Percentiles rank a stretch among this genome's conserved stretches.
Evolutionary conservation across 2,888 invertebrate genomes (phyloP).

Genomic region (Lepidochitona cinerea): DNA sequence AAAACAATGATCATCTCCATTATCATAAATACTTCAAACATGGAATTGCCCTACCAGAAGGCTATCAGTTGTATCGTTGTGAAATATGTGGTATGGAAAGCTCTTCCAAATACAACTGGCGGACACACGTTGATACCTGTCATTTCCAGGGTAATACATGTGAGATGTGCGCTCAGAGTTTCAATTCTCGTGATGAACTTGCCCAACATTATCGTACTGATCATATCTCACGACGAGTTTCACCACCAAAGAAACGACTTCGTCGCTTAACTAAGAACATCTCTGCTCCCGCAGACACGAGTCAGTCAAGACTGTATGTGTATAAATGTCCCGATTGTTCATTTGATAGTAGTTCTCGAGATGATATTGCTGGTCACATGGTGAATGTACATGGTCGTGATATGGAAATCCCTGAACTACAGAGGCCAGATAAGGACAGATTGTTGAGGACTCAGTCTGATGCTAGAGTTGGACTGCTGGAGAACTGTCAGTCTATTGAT

Average conservation of each 20-base stretch:
- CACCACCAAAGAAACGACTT: background rate
- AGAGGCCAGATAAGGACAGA: background rate
- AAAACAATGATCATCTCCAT: slow-evolving; percentile 56
- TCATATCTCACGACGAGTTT: background rate
- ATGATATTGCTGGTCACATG: background rate
- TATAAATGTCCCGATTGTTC: slow-evolving; percentile 3
- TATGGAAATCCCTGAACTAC: background rate
- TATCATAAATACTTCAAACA: slow-evolving; percentile 62
- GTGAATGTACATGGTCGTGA: background rate
- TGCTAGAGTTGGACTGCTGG: background rate
- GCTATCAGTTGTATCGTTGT: slow-evolving; percentile 55
- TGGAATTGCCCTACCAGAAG: slow-evolving; percentile 54
- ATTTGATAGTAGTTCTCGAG: background rate
- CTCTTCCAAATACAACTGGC: slow-evolving; percentile 47
- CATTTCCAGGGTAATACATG: slow-evolving; percentile 45
- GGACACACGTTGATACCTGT: slow-evolving; percentile 49
- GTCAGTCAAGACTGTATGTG: background rate
- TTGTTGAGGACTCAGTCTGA: background rate
- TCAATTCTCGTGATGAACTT: slow-evolving; percentile 25
- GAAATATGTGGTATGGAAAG: slow-evolving; percentile 59
- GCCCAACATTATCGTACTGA: background rate
- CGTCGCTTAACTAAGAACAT: background rate
- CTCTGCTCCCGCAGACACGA: background rate
- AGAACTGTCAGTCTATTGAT: background rate
- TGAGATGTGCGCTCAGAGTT: slow-evolving; percentile 55